Percentiles rank a stretch among this genome's conserved stretches.
phyloP scores from a whole-genome alignment of 2,888 invertebrate genomes.

The Melolontha melolontha region DNA sequence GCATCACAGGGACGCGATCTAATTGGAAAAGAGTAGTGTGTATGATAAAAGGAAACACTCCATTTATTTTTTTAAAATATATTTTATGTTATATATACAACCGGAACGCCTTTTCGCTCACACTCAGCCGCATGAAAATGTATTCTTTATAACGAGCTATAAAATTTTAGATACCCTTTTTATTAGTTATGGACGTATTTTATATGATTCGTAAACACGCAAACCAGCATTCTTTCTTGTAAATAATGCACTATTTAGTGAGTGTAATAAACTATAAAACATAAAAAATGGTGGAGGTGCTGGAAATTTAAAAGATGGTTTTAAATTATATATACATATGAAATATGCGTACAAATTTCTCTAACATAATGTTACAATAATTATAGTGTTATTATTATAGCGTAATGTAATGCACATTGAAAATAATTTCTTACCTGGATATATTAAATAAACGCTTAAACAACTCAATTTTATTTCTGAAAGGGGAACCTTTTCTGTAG shows the following conservation, averaged over 20 bases:
- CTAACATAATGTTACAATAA: too few relatives aligned
- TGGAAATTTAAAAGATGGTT: neutral
- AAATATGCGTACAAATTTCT: too few relatives aligned
- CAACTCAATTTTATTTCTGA: too few relatives aligned
- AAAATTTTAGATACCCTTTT: constrained; percentile 15
- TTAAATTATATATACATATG: too few relatives aligned
- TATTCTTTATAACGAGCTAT: constrained; percentile 11
- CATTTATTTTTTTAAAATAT: constrained; percentile 4
- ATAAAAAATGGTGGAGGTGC: constrained; percentile 2
- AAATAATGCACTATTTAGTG: constrained; percentile 3
- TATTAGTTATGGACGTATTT: constrained; percentile 12
- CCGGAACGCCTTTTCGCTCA: constrained; percentile 6
- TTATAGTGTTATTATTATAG: too few relatives aligned
- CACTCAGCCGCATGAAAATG: constrained; percentile 2
- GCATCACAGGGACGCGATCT: too few relatives aligned
- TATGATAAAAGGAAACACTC: too few relatives aligned
- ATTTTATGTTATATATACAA: constrained; percentile 1
- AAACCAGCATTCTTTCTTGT: neutral
- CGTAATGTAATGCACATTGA: too few relatives aligned
- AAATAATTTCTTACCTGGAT: too few relatives aligned
- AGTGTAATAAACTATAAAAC: neutral
- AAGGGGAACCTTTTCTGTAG: too few relatives aligned
- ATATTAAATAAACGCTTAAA: too few relatives aligned
- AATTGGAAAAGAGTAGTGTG: too few relatives aligned
- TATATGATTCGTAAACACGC: constrained; percentile 9